These are phyloP conservation scores for Buceros bicornis DNA, from an alignment of 2,797 vertebrate genomes.

Conservation along the genomic window DNA sequence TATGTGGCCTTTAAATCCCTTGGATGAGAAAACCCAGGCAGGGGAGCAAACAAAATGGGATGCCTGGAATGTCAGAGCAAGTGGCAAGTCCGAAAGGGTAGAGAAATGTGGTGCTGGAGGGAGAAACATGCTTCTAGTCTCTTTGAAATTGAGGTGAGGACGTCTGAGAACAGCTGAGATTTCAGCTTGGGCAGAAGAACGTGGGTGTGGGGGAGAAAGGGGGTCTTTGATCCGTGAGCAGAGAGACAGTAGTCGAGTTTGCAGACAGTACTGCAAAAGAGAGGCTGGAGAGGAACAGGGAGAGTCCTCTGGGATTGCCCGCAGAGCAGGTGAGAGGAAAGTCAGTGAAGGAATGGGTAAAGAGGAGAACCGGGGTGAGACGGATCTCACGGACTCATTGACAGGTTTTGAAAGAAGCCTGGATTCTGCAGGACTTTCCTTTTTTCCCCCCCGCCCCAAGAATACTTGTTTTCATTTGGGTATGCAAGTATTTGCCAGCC, in stretches of 20 bases:
- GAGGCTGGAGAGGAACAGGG: not conserved
- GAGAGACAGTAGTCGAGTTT: not conserved
- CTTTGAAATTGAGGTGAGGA: not conserved
- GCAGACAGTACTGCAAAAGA: not conserved
- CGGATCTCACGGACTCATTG: not conserved
- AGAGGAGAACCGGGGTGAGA: not conserved
- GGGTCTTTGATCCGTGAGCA: not conserved
- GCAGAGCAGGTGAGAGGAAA: not conserved
- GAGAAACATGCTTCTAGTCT: not conserved
- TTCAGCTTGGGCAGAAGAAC: not conserved
- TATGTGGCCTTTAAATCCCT: not conserved
- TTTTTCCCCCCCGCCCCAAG: not conserved
- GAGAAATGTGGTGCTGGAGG: not conserved
- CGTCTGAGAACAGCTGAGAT: not conserved
- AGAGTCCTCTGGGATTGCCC: not conserved
- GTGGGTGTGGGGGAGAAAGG: not conserved
- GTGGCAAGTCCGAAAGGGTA: not conserved
- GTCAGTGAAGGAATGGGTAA: not conserved
- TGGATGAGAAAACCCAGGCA: not conserved
- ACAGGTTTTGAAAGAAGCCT: not conserved
- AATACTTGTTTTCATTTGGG: not conserved
- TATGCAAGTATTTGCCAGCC: not conserved
- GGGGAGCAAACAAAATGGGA: not conserved
- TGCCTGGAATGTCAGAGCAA: not conserved
- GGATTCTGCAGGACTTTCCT: not conserved